Evolutionary conservation across 2,888 invertebrate species (phyloP).

Genomic region (Sipha maydis): DNA sequence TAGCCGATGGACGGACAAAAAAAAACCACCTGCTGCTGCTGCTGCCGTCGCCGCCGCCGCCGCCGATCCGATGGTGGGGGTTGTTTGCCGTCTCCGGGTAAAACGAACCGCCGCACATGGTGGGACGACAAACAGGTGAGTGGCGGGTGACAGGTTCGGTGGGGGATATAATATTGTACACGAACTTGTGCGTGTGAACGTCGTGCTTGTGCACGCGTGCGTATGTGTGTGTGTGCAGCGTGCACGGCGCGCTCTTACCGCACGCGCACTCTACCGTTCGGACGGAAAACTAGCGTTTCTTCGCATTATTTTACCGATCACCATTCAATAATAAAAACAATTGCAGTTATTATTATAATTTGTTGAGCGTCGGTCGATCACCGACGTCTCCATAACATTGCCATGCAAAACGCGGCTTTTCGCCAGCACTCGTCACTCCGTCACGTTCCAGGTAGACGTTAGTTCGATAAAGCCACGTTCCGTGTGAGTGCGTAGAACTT

Average conservation of each 20-base stretch:
- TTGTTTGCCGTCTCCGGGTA: conserved; percentile 48
- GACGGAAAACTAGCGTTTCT: not conserved
- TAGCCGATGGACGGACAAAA: conserved; percentile 26
- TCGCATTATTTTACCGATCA: too few relatives aligned
- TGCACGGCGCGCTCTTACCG: too few relatives aligned
- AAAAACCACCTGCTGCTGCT: conserved; percentile 57
- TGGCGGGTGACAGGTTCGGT: conserved; percentile 26
- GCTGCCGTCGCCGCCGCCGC: conserved; percentile 7
- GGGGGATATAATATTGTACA: not conserved
- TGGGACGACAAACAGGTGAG: conserved; percentile 43
- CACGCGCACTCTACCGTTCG: conserved; percentile 15
- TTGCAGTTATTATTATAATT: not conserved
- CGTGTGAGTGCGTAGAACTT: too few relatives aligned
- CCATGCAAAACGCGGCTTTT: too few relatives aligned
- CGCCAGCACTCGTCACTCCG: too few relatives aligned
- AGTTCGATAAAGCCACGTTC: too few relatives aligned
- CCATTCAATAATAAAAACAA: not conserved
- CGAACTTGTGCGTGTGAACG: not conserved
- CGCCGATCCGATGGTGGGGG: conserved; percentile 30
- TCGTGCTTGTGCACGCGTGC: too few relatives aligned
- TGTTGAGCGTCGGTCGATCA: too few relatives aligned
- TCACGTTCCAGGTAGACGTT: too few relatives aligned
- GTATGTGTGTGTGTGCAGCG: not conserved
- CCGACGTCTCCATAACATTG: too few relatives aligned
- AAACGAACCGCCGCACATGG: not conserved